A percentile compares a stretch with the other conserved stretches of the same genome.
These are phyloP conservation scores for Garra rufa DNA, from an alignment of 2,113 vertebrate species.

Conservation along the genomic window DNA sequence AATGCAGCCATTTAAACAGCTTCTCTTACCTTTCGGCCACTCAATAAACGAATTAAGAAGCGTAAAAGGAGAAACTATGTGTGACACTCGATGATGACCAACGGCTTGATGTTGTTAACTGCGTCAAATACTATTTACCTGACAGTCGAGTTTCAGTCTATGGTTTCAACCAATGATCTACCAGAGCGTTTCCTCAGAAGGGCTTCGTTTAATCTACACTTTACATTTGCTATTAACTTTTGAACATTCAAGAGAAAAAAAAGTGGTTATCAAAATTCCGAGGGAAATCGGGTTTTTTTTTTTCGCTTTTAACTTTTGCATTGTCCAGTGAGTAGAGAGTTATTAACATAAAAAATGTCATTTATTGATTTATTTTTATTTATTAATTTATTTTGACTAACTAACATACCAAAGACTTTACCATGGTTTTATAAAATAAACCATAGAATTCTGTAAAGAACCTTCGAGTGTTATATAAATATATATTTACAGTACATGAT, in stretches of 20 bases:
- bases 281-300: not conserved
- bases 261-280: not conserved
- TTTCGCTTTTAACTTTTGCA: not conserved
- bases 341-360: not conserved
- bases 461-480: not conserved
- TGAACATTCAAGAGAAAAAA: not conserved
- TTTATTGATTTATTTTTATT: not conserved
- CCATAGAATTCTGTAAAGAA: not conserved
- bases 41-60: not conserved
- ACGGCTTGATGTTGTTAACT: not conserved
- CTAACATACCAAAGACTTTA: not conserved
- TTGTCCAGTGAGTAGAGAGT: not conserved
- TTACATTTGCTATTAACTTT: not conserved
- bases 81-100: not conserved
- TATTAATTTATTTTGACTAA: not conserved
- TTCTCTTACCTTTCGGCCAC: not conserved
- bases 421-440: not conserved
- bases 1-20: not conserved
- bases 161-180: constrained; percentile 12
- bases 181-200: not conserved
- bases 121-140: not conserved
- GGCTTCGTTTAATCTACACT: not conserved
- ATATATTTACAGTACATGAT: not conserved
- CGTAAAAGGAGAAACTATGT: not conserved
- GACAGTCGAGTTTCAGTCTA: not conserved